Conservation (phyloP, 2,888 invertebrate genomes). For the Eupsilia transversa region DNA sequence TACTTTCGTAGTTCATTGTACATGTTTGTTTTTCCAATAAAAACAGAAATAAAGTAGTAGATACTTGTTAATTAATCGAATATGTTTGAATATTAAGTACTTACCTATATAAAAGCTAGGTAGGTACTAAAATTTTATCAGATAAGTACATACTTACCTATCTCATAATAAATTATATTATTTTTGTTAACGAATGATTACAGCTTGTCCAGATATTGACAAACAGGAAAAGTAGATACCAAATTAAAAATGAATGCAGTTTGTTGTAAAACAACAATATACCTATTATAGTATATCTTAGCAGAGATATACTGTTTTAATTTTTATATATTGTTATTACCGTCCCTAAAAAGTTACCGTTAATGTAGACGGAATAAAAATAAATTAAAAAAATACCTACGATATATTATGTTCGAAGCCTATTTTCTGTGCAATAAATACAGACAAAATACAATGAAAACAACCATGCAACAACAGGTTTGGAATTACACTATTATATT, state of each 20-base stretch:
- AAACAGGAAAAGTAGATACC: not conserved
- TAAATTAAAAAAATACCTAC: not conserved
- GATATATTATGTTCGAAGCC: not conserved
- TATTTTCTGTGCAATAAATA: not conserved
- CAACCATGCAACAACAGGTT: conserved; percentile 10
- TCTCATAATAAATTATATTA: not conserved
- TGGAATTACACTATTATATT: not conserved
- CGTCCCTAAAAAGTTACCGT: not conserved
- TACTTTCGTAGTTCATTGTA: not conserved
- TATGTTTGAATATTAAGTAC: no score
- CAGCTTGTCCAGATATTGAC: not conserved
- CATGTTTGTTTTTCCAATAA: not conserved
- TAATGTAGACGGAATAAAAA: no score
- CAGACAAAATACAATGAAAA: conserved; percentile 15
- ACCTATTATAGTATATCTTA: no score
- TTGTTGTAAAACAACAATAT: not conserved
- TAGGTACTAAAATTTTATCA: not conserved
- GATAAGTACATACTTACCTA: no score
- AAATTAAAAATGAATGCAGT: not conserved
- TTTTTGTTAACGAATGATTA: not conserved
- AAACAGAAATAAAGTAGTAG: not conserved
- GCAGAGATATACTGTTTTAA: no score
- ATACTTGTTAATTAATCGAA: not conserved
- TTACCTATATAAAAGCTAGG: no score
- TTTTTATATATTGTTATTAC: no score